Base-by-base conservation (phyloP, 1,140 invertebrate species). In the Bombus superbus region DNA sequence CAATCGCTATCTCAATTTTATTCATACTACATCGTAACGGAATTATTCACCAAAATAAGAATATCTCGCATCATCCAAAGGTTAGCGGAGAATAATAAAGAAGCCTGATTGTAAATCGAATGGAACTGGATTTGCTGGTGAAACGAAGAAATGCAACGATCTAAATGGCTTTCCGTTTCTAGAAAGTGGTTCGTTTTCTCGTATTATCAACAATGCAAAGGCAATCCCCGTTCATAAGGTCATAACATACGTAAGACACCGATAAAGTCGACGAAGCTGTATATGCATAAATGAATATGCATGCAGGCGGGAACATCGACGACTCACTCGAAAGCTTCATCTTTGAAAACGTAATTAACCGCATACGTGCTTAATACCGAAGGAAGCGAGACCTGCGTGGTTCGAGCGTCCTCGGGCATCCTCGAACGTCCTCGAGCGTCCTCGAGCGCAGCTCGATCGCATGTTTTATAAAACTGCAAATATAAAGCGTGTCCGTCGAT, bases 281-380 rank as follows among this genome's bases (percentile, higher is more conserved):
- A 76, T 68, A 83, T 84, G 82, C 75, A 79, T 71, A 59, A 71
- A 84, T 84, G 82, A 84, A 84, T 84, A 84, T 84, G 82, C 75
- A 84, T 84, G 38, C 64, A 47, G 32, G 47, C 66, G 25, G 40
- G 22, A 79, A 78, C 82, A 83, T 83, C 81, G 35, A 77, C 73
- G 74, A 83, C 44, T 83, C 72, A 64, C 80, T 81, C 35, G 38
- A 53, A 59, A 44, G 35, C 44, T 68, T 82, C 81, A 64, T 84
- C 82, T 84, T 78, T 79, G 82, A 84, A 84, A 71, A 84, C 57
- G 76, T 79, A 84, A 79, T 84, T 84, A 79, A 84, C 75, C 75
- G 64, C 64, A 40, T 69, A 84, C 82, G 75, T 78, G 82, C 75
- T 84, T 69, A 71, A 84, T 77, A n/a, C 22, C 66, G 66, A 79